phyloP scores from a whole-genome alignment of 2,888 invertebrate genomes.

The Eupithecia centaureata region DNA sequence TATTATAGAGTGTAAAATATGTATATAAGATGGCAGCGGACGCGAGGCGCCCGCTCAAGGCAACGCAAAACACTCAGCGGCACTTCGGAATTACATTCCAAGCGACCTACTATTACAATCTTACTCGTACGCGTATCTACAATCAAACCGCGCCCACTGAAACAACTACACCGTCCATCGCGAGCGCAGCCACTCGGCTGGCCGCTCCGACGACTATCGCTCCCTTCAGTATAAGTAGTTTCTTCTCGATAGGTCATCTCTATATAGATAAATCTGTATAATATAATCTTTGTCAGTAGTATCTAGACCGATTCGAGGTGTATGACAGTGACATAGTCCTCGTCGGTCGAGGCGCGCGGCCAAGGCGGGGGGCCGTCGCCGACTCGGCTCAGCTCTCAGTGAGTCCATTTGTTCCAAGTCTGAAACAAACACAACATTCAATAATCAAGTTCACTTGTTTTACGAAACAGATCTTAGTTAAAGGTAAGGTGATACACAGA shows the following conservation, averaged over 20 bases:
- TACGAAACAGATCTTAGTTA: too few species aligned
- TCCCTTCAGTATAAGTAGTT: conserved; percentile 76
- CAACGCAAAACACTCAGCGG: conserved; percentile 68
- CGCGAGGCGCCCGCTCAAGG: conserved; percentile 63
- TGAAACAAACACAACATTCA: conserved; percentile 52
- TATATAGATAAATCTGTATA: conserved; percentile 83
- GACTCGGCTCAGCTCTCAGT: conserved; percentile 55
- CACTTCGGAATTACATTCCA: conserved; percentile 79
- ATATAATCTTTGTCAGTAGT: conserved; percentile 83
- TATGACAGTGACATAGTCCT: conserved; percentile 74
- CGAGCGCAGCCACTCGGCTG: conserved; percentile 65
- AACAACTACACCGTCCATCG: conserved; percentile 65
- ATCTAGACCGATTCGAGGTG: conserved; percentile 83
- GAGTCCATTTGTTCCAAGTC: conserved; percentile 82
- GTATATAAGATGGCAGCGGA: conserved; percentile 65
- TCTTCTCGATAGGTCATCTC: conserved; percentile 80
- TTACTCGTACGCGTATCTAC: conserved; percentile 56
- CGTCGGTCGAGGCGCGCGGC: conserved; percentile 56
- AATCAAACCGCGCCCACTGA: conserved; percentile 45
- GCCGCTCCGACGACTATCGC: conserved; percentile 68
- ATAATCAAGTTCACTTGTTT: too few species aligned
- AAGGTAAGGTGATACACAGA: too few species aligned
- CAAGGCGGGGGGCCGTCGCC: conserved; percentile 56
- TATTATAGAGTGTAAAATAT: conserved; percentile 78
- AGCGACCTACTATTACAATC: conserved; percentile 64